phyloP scores from a whole-genome alignment of 2,888 invertebrate genomes.

The Bhutanitis thaidina region DNA sequence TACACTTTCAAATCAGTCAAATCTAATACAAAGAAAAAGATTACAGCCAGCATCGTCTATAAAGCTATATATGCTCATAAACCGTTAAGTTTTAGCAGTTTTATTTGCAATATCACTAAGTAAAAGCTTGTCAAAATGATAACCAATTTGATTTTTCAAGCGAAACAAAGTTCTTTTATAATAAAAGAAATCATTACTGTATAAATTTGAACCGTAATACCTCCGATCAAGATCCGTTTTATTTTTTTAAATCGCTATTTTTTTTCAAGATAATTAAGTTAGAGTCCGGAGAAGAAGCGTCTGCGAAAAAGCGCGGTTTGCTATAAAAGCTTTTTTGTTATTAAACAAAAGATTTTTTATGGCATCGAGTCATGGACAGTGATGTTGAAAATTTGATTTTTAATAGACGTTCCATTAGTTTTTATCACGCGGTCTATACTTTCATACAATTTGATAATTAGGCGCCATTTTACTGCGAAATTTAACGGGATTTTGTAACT shows the following conservation, averaged over 20 bases:
- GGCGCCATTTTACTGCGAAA: neutral
- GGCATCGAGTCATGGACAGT: slow-evolving; percentile 28
- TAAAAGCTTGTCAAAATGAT: no score
- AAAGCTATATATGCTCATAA: no score
- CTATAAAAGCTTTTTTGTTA: slow-evolving; percentile 25
- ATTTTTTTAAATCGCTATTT: neutral
- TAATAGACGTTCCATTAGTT: slow-evolving; percentile 33
- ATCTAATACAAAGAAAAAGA: no score
- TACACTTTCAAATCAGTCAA: no score
- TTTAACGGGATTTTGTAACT: slow-evolving; percentile 6
- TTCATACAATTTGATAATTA: slow-evolving; percentile 25
- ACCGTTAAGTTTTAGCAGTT: no score
- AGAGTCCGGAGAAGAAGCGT: slow-evolving; percentile 4
- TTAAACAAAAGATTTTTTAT: slow-evolving; percentile 25
- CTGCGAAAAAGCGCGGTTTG: slow-evolving; percentile 18
- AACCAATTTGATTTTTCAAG: no score
- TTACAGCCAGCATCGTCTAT: no score
- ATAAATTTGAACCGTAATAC: neutral
- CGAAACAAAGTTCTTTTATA: no score
- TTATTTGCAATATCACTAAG: no score
- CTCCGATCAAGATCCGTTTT: neutral
- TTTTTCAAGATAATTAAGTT: no score
- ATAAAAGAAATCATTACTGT: no score
- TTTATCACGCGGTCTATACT: slow-evolving; percentile 30
- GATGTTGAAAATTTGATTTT: slow-evolving; percentile 27